A percentile compares a stretch with the other conserved stretches of the same genome.
Conservation (phyloP, 2,113 vertebrate genomes). For the Strigops habroptila region DNA sequence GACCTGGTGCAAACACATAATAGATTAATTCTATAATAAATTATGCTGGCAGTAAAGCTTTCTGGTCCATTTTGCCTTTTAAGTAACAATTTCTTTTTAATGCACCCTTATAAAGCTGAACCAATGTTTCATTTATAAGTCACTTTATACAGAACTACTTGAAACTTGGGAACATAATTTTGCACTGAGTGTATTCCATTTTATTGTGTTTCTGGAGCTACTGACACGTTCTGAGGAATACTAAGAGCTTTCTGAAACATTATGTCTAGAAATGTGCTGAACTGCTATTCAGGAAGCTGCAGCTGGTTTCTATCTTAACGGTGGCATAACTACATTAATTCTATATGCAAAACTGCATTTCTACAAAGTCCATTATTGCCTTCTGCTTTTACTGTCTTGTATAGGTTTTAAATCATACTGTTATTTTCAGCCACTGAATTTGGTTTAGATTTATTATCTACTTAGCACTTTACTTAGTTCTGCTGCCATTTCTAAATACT, state of each 20-base stretch:
- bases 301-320: not conserved
- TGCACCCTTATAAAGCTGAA: constrained; percentile 68
- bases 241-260: constrained; percentile 30
- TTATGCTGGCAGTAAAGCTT: constrained; percentile 73
- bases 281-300: not conserved
- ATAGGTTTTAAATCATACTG: not conserved
- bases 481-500: not conserved
- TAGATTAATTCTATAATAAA: constrained; percentile 77
- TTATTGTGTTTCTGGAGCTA: constrained; percentile 58
- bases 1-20: constrained; percentile 73
- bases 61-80: constrained; percentile 71
- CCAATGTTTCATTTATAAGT: constrained; percentile 65
- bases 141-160: constrained; percentile 65
- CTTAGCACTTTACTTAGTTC: not conserved
- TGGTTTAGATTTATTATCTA: not conserved
- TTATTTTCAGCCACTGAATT: not conserved
- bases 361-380: not conserved
- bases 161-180: constrained; percentile 51
- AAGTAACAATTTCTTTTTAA: constrained; percentile 66
- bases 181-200: constrained; percentile 28
- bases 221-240: constrained; percentile 25
- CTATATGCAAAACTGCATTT: not conserved
- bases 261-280: constrained; percentile 21
- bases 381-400: not conserved
- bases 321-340: not conserved